Percentiles rank a stretch among this genome's conserved stretches.
Evolutionary conservation across 2,113 vertebrate genomes (phyloP).

Genomic region (Osmerus eperlanus): DNA sequence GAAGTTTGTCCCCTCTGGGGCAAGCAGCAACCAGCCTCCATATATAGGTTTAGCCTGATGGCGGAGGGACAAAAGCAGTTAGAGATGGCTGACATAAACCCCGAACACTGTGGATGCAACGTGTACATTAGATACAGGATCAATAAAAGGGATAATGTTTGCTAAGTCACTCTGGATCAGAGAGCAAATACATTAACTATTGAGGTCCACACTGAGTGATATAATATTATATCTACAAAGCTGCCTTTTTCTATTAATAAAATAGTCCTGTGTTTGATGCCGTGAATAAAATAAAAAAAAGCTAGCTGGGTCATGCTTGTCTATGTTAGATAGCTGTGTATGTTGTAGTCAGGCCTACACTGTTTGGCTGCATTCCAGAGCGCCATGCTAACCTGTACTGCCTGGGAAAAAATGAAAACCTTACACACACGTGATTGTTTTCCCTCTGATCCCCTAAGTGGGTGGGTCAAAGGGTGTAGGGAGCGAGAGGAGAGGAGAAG

Average conservation of each 20-base stretch:
- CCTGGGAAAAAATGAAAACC: conserved; percentile 31
- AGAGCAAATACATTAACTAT: too few species aligned
- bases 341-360: conserved; percentile 34
- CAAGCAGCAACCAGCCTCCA: conserved; percentile 78
- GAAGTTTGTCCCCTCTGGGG: conserved; percentile 79
- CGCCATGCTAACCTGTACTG: conserved; percentile 46
- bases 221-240: conserved; percentile 3
- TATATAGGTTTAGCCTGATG: conserved; percentile 75
- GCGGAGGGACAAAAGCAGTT: conserved; percentile 28
- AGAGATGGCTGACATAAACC: conserved; percentile 21
- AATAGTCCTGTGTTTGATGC: conserved; percentile 20
- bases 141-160: conserved; percentile 12
- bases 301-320: conserved; percentile 11
- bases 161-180: background rate
- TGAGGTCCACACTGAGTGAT: background rate
- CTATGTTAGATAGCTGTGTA: conserved; percentile 26
- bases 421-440: conserved; percentile 59
- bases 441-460: conserved; percentile 62
- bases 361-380: conserved; percentile 55
- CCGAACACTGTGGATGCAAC: conserved; percentile 8
- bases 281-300: conserved; percentile 12
- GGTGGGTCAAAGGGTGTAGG: conserved; percentile 48
- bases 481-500: conserved; percentile 34
- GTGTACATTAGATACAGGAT: conserved; percentile 2
- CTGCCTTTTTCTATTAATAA: background rate